These are phyloP conservation scores for Diploptera punctata DNA, from an alignment of 2,888 invertebrate genomes.

Conservation along the genomic window DNA sequence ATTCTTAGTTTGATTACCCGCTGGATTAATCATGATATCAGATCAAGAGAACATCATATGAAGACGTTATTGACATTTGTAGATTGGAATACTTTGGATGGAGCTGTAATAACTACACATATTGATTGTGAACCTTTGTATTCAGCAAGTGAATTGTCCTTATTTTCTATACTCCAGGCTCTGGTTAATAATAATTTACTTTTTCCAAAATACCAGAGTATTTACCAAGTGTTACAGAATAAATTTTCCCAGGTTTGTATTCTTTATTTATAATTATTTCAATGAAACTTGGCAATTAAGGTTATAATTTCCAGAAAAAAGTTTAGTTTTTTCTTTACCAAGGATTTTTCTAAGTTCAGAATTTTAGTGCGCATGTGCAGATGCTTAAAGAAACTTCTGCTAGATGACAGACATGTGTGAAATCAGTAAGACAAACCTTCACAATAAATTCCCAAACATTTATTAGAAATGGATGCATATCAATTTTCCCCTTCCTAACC, in stretches of 20 bases:
- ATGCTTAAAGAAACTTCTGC: too few species aligned
- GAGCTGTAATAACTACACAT: slow-evolving; percentile 60
- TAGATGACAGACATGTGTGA: too few species aligned
- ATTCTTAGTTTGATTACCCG: slow-evolving; percentile 58
- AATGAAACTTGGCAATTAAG: not conserved
- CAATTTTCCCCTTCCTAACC: too few species aligned
- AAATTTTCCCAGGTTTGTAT: slow-evolving; percentile 56
- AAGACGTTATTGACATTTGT: slow-evolving; percentile 60
- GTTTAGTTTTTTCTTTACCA: too few species aligned
- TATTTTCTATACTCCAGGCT: slow-evolving; percentile 61
- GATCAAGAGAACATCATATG: slow-evolving; percentile 61
- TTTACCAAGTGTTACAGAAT: slow-evolving; percentile 57
- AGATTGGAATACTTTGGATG: slow-evolving; percentile 58
- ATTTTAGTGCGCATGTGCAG: too few species aligned
- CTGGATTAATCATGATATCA: slow-evolving; percentile 61
- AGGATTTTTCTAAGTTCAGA: too few species aligned
- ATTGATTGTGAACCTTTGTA: slow-evolving; percentile 64
- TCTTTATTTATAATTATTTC: too few species aligned
- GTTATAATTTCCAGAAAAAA: too few species aligned
- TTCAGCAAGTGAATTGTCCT: slow-evolving; percentile 62
- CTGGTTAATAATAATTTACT: slow-evolving; percentile 60
- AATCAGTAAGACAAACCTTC: too few species aligned
- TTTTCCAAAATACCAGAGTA: slow-evolving; percentile 58
- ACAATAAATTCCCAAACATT: too few species aligned
- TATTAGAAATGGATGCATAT: too few species aligned